Percentiles rank a stretch among this genome's conserved stretches.
phyloP scores from a whole-genome alignment of 92 coral and sea anemone species.

The Blastomussa wellsi region DNA sequence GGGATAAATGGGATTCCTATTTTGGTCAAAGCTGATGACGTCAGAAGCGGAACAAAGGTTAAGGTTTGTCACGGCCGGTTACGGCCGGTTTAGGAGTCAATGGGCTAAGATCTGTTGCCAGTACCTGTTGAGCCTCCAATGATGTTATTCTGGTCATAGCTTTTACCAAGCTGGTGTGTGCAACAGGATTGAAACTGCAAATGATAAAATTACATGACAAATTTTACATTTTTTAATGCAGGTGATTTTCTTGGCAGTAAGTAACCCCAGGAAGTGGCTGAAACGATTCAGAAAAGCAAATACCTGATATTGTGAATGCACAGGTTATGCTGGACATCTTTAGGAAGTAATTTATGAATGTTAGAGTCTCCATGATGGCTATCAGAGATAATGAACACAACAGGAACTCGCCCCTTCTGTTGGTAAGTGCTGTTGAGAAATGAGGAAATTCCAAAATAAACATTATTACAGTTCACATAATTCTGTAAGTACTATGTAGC shows the following conservation, averaged over 20 bases:
- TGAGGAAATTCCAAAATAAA: background rate
- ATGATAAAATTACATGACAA: background rate
- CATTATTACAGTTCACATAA: background rate
- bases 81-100: too few relatives aligned
- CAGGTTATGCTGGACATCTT: conserved; percentile 66
- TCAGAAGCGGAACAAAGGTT: too few relatives aligned
- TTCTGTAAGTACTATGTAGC: background rate
- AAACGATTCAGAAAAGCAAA: background rate
- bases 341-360: conserved; percentile 85
- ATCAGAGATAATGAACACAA: conserved; percentile 90
- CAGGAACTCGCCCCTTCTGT: conserved; percentile 82
- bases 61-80: too few relatives aligned
- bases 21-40: too few relatives aligned
- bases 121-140: conserved; percentile 78
- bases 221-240: background rate
- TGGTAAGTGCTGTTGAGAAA: conserved; percentile 61
- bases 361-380: conserved; percentile 88
- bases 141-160: conserved; percentile 75
- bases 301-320: conserved; percentile 81
- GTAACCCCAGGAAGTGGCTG: background rate
- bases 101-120: too few relatives aligned
- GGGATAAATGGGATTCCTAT: too few relatives aligned
- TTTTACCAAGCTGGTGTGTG: conserved; percentile 91
- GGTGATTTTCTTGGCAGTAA: background rate
- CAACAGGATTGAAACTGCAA: conserved; percentile 92